A percentile compares a stretch with the other conserved stretches of the same genome.
These are phyloP conservation scores for Microctenopoma steveboyesi DNA, from an alignment of 2,797 vertebrate genomes.

Conservation along the genomic window DNA sequence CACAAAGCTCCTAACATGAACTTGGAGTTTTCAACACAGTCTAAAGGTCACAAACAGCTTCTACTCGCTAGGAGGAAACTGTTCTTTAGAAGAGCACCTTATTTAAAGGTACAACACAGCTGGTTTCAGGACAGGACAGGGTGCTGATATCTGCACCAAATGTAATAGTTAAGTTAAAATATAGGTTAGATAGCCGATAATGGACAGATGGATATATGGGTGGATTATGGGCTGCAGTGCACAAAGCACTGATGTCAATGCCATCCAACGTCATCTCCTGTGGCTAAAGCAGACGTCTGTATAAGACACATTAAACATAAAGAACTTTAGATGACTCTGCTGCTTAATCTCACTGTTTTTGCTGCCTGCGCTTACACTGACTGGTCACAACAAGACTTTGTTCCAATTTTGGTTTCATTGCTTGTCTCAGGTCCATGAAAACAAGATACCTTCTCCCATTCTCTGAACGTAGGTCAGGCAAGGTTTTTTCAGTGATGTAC, in stretches of 20 bases:
- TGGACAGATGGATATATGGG: neutral
- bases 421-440: conserved; percentile 1
- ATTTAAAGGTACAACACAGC: conserved; percentile 7
- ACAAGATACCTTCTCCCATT: neutral
- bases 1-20: neutral
- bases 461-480: conserved; percentile 12
- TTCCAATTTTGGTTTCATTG: conserved; percentile 25
- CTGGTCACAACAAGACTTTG: conserved; percentile 30
- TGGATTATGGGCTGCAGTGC: neutral
- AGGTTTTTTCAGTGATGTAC: conserved; percentile 9
- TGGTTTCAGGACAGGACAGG: neutral
- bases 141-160: neutral
- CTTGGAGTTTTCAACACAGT: conserved; percentile 18
- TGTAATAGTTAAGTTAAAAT: neutral
- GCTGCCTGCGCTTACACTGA: conserved; percentile 26
- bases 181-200: neutral
- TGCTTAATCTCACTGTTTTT: conserved; percentile 36
- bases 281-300: neutral
- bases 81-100: conserved; percentile 2
- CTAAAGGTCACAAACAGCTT: conserved; percentile 26
- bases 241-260: neutral
- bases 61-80: conserved; percentile 10
- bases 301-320: conserved; percentile 14
- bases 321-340: conserved; percentile 15
- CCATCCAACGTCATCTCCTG: conserved; percentile 1